Base-by-base conservation (phyloP, 2,797 vertebrate genomes). In the Poeciliopsis infans region DNA sequence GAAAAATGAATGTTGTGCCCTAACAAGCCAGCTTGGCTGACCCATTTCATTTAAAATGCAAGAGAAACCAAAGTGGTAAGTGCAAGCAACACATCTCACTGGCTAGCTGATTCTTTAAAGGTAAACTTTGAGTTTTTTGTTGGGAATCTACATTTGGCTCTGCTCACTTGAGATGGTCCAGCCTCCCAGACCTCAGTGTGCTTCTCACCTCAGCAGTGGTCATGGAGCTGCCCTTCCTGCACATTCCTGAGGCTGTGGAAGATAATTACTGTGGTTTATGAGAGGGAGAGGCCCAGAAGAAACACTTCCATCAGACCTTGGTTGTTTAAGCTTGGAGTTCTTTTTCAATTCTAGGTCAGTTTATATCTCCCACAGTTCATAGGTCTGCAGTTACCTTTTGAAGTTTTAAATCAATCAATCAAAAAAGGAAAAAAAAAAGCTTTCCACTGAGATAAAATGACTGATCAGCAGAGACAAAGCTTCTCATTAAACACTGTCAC, bases 181-280 rank as follows among this genome's bases (percentile, higher is more conserved):
- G 86, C 90, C 90, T 92, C 87, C 77, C 90, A 80, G 87, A 90
- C 90, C 83, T 89, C 88, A 81, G 80, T 86, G 79, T 79, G 83
- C 86, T 91, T 94, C 93, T 93, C 93, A 94, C 94, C 94, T 95
- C 89, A 1, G 84, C 86, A 75, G 90, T 80, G 91, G 93, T 93
- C 92, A 92, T 78, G 89, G 91, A 93, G 90, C 93, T 89, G 92
- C 91, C 91, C 90, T 94, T 94, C 93, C 93, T 92, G 90, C 87
- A 90, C 94, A 95, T 95, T 95, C 94, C 91, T 93, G 83, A 75
- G 86, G 88, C 87, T 91, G 91, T 91, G 90, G 92, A 91, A 91
- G 91, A 94, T 94, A 95, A 95, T 94, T 94, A 87, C 93, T 94
- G 94, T 70, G 93, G 94, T 94, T 92, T 90, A 86, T 81, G 89